These are phyloP conservation scores for Lasioglossum oenotherae DNA, from an alignment of 2,888 invertebrate species.

Conservation along the genomic window DNA sequence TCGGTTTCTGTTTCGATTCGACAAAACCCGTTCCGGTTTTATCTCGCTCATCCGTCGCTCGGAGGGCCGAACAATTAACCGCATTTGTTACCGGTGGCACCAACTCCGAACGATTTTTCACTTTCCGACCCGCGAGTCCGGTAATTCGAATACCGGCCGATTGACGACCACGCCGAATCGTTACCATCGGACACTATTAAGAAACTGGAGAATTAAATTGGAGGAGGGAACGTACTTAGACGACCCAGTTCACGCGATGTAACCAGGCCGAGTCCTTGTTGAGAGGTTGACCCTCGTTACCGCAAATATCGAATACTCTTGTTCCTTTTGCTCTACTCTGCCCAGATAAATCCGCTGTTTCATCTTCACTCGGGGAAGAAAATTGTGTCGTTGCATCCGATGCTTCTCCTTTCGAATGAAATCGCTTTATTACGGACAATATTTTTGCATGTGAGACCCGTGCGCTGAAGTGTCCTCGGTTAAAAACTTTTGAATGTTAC, in stretches of 20 bases:
- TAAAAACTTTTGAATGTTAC: neutral
- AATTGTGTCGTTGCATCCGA: neutral
- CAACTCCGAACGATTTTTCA: slow-evolving; percentile 36
- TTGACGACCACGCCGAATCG: neutral
- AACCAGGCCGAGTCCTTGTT: neutral
- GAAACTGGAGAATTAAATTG: neutral
- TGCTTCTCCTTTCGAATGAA: neutral
- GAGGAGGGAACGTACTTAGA: neutral
- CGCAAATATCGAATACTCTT: neutral
- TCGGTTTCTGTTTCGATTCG: neutral
- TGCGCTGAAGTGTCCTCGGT: neutral
- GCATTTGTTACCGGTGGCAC: slow-evolving; percentile 40
- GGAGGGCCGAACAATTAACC: slow-evolving; percentile 47
- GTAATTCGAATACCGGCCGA: neutral
- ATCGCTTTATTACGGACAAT: neutral
- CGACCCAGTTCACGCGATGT: slow-evolving; percentile 1
- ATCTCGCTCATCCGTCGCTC: slow-evolving; percentile 30
- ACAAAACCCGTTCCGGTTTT: slow-evolving; percentile 32
- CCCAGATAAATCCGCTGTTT: neutral
- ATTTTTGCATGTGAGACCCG: neutral
- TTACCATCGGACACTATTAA: neutral
- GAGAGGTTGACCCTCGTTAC: slow-evolving; percentile 4
- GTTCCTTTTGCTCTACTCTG: neutral
- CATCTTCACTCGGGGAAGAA: neutral
- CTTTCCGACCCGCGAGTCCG: neutral